Evolutionary conservation across 2,888 invertebrate species (phyloP), one percentile per base, ranked within the genome.

Genomic region (Xylocampa areola): DNA sequence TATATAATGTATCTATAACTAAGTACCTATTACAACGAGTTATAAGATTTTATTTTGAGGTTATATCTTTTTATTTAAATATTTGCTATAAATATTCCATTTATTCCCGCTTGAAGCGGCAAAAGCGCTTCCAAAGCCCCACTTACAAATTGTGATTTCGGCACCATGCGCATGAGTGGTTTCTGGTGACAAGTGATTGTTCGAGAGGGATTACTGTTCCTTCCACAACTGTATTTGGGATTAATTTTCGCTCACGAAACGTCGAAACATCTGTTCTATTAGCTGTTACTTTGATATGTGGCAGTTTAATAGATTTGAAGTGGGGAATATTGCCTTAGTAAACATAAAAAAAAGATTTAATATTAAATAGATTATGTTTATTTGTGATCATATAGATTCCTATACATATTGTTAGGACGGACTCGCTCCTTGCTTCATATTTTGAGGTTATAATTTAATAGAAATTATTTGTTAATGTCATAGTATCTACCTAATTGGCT

Each of bases 141-240:
- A 13, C 44, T 14, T 7, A 63, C 45, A 27, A 53, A 55, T 59
- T 62, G 55, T 54, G 62, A 76, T 71, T 62, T 54, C 27, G 51
- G 13, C 45, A 21, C 33, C 13, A 33, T 80, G 80, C 85, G 85
- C 86, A 70, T 80, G 88, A 91, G 87, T 86, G 85, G 87, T 86
- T 87, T 87, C 82, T 68, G 71, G 84, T 92, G 90, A 91, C 92
- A 90, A 92, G 91, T 90, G 90, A 87, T 85, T 84, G 80, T 73
- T 86, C 73, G 80, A 82, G 84, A 82, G 89, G 88, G 87, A 88
- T 89, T 87, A 87, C 59, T 63, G 75, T 76, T 79, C 81, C 76
- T 82, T 80, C 76, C 76, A 81, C 80, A 77, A 84, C 75, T 73
- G 80, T 74, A 80, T 76, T 77, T 71, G 57, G 86, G 88, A 89